phyloP scores from a whole-genome alignment of 2,888 invertebrate species.

The Lordiphosa fenestrarum region DNA sequence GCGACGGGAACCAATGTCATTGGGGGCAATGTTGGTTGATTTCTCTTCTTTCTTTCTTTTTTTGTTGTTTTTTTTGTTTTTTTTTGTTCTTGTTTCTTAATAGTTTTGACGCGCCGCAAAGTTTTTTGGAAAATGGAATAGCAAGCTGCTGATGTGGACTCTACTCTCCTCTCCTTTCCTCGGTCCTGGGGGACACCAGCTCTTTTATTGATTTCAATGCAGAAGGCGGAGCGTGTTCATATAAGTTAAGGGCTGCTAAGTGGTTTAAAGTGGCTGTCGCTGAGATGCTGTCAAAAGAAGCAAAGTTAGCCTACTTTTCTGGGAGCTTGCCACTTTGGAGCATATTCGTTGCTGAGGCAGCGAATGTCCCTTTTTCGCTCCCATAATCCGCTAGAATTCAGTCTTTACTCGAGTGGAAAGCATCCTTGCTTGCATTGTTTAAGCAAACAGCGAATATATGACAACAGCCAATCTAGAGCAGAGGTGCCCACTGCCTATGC shows the following conservation, averaged over 20 bases:
- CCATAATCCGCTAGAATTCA: too few relatives aligned
- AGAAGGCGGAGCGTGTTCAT: slow-evolving; percentile 14
- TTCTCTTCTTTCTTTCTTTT: not conserved
- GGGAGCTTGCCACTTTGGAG: not conserved
- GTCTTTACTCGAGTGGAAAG: too few relatives aligned
- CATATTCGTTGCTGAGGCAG: too few relatives aligned
- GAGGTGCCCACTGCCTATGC: too few relatives aligned
- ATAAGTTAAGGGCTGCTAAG: slow-evolving; percentile 26
- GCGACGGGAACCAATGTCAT: slow-evolving; percentile 55
- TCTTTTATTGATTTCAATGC: slow-evolving; percentile 56
- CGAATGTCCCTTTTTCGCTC: too few relatives aligned
- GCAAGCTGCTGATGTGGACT: slow-evolving; percentile 43
- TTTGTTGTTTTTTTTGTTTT: too few relatives aligned
- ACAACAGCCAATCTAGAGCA: too few relatives aligned
- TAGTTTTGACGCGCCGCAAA: slow-evolving; percentile 43
- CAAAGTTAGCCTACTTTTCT: slow-evolving; percentile 9
- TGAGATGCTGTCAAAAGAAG: not conserved
- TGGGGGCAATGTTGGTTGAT: slow-evolving; percentile 46
- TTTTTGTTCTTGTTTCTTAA: slow-evolving; percentile 1
- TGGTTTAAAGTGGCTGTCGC: slow-evolving; percentile 29
- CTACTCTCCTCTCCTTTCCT: slow-evolving; percentile 10
- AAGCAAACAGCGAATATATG: too few relatives aligned
- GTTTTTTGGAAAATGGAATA: not conserved
- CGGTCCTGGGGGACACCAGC: not conserved
- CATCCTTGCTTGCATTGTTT: too few relatives aligned